Percentiles rank a stretch among this genome's conserved stretches.
phyloP scores from a whole-genome alignment of 2,888 invertebrate genomes.

The Dilophus febrilis region DNA sequence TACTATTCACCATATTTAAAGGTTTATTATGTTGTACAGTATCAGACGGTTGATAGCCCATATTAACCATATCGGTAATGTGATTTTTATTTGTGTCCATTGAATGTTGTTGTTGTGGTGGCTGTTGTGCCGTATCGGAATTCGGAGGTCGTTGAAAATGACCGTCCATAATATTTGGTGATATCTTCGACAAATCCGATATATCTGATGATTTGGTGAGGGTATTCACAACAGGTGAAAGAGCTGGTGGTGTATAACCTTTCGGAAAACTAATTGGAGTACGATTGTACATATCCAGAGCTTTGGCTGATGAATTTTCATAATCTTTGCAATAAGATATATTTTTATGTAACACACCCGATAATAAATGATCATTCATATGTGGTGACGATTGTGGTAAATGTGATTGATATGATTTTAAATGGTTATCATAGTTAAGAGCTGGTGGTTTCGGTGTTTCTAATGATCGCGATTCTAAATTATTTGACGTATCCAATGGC shows the following conservation, averaged over 20 bases:
- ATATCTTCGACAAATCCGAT: not conserved
- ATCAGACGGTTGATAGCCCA: slow-evolving; percentile 5
- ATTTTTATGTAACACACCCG: slow-evolving; percentile 25
- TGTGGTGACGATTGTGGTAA: slow-evolving; percentile 14
- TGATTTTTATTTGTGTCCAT: not conserved
- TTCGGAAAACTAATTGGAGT: slow-evolving; percentile 28
- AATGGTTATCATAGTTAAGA: too few species aligned
- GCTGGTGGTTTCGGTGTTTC: slow-evolving; percentile 3
- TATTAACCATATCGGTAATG: slow-evolving; percentile 4
- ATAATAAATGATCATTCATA: slow-evolving; percentile 25
- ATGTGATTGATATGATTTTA: too few species aligned
- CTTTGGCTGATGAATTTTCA: slow-evolving; percentile 24
- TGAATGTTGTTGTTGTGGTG: slow-evolving; percentile 13
- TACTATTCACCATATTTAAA: slow-evolving; percentile 10
- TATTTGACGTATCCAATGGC: not conserved
- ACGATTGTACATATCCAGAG: slow-evolving; percentile 30
- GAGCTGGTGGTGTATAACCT: slow-evolving; percentile 16
- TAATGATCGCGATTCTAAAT: not conserved
- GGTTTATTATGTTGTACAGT: slow-evolving; percentile 10
- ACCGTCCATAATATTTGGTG: not conserved
- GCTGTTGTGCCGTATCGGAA: slow-evolving; percentile 15
- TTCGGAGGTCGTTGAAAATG: not conserved
- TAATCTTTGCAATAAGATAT: slow-evolving; percentile 14
- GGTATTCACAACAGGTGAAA: slow-evolving; percentile 11
- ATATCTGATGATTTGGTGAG: not conserved